Evolutionary conservation across 1,140 invertebrate species (phyloP).

Genomic region (Papilio aristodemus): DNA sequence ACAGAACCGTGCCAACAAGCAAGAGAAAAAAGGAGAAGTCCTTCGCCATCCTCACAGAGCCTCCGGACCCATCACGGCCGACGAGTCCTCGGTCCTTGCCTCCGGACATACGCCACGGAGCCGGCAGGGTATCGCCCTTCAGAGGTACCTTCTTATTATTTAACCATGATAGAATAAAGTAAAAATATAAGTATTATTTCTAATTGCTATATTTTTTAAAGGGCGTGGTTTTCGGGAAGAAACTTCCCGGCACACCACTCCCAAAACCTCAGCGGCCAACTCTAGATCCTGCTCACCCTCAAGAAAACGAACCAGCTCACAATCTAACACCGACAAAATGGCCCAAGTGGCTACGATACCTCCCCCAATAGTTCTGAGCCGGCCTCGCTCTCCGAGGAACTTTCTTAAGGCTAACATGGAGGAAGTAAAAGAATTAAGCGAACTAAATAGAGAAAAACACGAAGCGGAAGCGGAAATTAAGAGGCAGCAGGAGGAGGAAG

Average conservation of each 20-base stretch:
- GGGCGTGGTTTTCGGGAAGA: constrained; percentile 76
- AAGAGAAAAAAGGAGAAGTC: constrained; percentile 70
- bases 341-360: constrained; percentile 62
- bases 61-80: constrained; percentile 51
- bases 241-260: constrained; percentile 74
- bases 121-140: constrained; percentile 72
- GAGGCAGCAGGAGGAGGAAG: constrained; percentile 73
- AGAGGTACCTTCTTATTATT: constrained; percentile 56
- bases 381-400: constrained; percentile 68
- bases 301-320: constrained; percentile 64
- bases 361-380: constrained; percentile 50
- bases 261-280: constrained; percentile 72
- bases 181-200: background rate
- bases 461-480: constrained; percentile 74
- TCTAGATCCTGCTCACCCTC: constrained; percentile 68
- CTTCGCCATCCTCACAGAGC: constrained; percentile 75
- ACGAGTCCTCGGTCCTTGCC: constrained; percentile 63
- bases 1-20: constrained; percentile 69
- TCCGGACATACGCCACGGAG: constrained; percentile 47
- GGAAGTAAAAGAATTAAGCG: constrained; percentile 76
- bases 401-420: constrained; percentile 78
- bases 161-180: constrained; percentile 1
- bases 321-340: constrained; percentile 69
- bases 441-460: constrained; percentile 77
- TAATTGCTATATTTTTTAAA: constrained; percentile 39